Conservation (phyloP, 1,140 invertebrate genomes). For the Grapholita molesta region DNA sequence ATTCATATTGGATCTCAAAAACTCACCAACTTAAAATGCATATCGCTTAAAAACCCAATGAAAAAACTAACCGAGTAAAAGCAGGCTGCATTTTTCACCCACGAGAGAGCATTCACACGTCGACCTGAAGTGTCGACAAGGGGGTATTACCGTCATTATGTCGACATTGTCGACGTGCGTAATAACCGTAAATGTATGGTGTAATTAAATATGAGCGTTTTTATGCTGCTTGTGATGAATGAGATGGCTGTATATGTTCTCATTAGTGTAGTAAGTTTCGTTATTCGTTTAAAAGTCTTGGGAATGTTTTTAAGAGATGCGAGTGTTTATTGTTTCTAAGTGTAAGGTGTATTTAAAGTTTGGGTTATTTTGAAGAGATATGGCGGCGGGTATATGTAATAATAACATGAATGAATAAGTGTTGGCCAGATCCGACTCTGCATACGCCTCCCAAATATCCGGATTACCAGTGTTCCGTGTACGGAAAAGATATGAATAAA, state of each 20-base stretch:
- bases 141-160: constrained; percentile 20
- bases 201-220: background rate
- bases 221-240: background rate
- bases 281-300: too few relatives aligned
- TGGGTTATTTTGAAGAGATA: too few relatives aligned
- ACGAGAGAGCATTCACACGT: constrained; percentile 22
- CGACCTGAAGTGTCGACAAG: constrained; percentile 12
- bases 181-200: constrained; percentile 18
- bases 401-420: too few relatives aligned
- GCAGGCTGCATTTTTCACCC: background rate
- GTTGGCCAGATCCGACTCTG: too few relatives aligned
- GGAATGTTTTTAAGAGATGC: too few relatives aligned
- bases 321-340: too few relatives aligned
- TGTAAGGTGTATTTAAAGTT: too few relatives aligned
- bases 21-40: background rate
- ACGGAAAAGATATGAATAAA: too few relatives aligned
- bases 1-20: background rate
- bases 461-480: too few relatives aligned
- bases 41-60: background rate
- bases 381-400: too few relatives aligned
- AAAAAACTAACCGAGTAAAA: background rate
- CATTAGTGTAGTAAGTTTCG: background rate
- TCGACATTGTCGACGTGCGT: constrained; percentile 6
- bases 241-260: background rate
- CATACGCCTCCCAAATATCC: too few relatives aligned